Evolutionary conservation across 2,113 vertebrate genomes (phyloP), one percentile per base, ranked within the genome.

Genomic region (Triplophysa tibetana): DNA sequence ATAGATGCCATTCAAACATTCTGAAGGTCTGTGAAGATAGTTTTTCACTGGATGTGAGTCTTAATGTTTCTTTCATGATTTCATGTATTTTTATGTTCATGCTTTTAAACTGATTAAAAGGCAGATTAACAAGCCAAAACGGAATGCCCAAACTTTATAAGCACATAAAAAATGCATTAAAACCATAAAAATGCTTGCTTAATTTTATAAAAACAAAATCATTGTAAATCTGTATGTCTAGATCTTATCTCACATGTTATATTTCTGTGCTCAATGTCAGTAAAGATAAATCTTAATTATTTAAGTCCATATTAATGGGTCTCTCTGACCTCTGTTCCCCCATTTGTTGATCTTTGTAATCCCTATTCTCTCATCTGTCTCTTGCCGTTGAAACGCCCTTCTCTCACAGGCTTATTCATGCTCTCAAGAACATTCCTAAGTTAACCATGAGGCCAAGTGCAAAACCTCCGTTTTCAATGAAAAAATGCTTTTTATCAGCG

Each of bases 271-370:
- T 52, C 23, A 52, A 0, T 76, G 24, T 38, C 61, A 54, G 10
- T 23, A 16, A 29, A 52, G 62, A 66, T 77, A 54, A 41, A 29
- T 6, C 61, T 54, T 65, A 38, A 76, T 65, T 76, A 65, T 10
- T 33, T 64, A 17, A 24, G 17, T 4, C 9, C 60, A 50, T 19
- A 76, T 76, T 65, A 77, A 77, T 38, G 13, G 26, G 10, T 64
- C 43, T 77, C 26, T 77, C 19, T 65, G 75, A 77, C 62, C 75
- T 54, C 26, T 38, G 56, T 21, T 81, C 61, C 29, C 56, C 4
- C 14, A 29, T 77, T 23, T 75, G 66, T 48, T 80, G 66, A 65
- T 77, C 41, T 79, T 67, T 8, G 43, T 19, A 78, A 60, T 29
- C 64, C 67, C 50, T 16, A 23, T 52, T 41, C 43, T 69, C 64